phyloP scores from a whole-genome alignment of 2,888 invertebrate species.

The Xestoiulus laeticollis region DNA sequence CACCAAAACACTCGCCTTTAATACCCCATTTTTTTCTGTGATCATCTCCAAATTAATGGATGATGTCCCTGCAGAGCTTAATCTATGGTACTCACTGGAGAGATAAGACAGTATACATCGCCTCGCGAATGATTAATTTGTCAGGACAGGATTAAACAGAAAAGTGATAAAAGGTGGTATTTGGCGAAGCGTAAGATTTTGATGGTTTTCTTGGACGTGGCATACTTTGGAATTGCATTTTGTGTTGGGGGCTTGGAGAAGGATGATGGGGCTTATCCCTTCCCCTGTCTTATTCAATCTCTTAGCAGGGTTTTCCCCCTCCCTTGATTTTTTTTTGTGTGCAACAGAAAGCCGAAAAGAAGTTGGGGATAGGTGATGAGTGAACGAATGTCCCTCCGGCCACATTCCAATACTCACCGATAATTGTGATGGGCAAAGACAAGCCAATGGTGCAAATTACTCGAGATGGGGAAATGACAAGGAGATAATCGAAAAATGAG shows the following conservation, averaged over 20 bases:
- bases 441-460: background rate
- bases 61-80: background rate
- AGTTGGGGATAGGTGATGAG: background rate
- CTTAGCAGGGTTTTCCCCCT: background rate
- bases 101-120: background rate
- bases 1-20: background rate
- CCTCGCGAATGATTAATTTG: background rate
- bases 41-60: conserved; percentile 19
- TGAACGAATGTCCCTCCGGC: background rate
- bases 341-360: background rate
- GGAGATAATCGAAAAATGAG: conserved; percentile 23
- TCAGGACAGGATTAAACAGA: background rate
- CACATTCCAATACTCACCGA: background rate
- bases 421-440: conserved; percentile 34
- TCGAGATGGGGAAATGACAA: background rate
- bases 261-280: background rate
- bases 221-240: background rate
- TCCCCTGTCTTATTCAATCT: background rate
- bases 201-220: background rate
- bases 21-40: background rate
- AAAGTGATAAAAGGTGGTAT: background rate
- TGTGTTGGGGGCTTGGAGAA: background rate
- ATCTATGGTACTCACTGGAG: background rate
- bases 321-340: background rate
- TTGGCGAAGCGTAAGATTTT: background rate